These are phyloP conservation scores for Solea senegalensis DNA, from an alignment of 2,113 vertebrate genomes.

Conservation along the genomic window DNA sequence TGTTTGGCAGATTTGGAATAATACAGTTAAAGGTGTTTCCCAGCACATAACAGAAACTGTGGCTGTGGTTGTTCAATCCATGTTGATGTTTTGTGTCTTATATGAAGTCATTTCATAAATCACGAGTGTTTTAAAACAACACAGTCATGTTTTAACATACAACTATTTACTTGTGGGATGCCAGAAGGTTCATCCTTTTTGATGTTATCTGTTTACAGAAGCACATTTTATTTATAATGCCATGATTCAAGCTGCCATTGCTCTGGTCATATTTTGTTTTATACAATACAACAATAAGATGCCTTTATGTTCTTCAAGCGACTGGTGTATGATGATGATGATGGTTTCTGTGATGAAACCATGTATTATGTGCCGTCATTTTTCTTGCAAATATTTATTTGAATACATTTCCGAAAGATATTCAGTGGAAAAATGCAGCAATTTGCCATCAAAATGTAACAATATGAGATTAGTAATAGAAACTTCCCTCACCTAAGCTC, in stretches of 20 bases:
- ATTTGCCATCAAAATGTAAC: no score
- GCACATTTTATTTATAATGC: conserved; percentile 11
- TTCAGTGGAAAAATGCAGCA: no score
- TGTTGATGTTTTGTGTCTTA: conserved; percentile 5
- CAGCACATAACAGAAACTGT: neutral
- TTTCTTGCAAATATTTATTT: no score
- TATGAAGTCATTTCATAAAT: conserved; percentile 15
- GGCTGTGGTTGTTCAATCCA: conserved; percentile 7
- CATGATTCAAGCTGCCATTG: neutral
- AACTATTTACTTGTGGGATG: conserved; percentile 14
- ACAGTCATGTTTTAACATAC: neutral
- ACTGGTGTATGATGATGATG: no score
- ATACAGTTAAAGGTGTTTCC: neutral
- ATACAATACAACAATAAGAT: no score
- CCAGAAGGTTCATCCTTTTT: conserved; percentile 24
- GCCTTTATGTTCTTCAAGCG: no score
- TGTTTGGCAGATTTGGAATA: conserved; percentile 31
- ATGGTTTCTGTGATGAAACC: no score
- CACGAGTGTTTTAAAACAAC: neutral
- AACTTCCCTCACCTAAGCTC: no score
- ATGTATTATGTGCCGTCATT: no score
- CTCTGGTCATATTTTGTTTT: neutral
- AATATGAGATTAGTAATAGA: no score
- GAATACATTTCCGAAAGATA: no score
- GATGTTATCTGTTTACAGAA: conserved; percentile 32